Evolutionary conservation across 1,140 invertebrate species (phyloP).

Genomic region (Triops cancriformis): DNA sequence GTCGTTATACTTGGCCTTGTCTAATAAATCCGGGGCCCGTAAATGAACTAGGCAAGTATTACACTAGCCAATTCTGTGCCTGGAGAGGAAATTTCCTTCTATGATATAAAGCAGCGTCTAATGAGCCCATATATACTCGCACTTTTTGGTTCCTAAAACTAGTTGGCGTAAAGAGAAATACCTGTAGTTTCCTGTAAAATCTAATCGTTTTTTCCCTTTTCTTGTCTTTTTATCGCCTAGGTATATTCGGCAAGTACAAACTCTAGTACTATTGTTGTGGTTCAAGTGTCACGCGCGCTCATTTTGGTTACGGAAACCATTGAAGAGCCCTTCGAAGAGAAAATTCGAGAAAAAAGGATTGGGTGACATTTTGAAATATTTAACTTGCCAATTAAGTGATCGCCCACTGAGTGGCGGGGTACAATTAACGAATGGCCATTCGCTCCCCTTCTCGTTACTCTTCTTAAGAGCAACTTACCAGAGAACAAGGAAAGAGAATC

Average conservation of each 20-base stretch:
- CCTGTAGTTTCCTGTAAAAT: too few species aligned
- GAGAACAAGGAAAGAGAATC: too few species aligned
- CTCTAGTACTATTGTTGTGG: too few species aligned
- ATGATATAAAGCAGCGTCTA: not conserved
- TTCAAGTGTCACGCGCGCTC: too few species aligned
- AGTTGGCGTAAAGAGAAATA: too few species aligned
- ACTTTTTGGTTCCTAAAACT: too few species aligned
- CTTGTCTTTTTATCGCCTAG: too few species aligned
- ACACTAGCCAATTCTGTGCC: not conserved
- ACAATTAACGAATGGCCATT: not conserved
- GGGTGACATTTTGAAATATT: not conserved
- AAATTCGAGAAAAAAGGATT: not conserved
- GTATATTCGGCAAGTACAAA: too few species aligned
- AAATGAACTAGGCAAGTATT: slow-evolving; percentile 1
- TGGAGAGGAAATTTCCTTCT: not conserved
- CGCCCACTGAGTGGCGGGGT: not conserved
- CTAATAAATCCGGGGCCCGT: not conserved
- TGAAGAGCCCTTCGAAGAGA: not conserved
- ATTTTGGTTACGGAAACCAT: not conserved
- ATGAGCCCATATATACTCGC: not conserved
- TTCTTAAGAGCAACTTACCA: too few species aligned
- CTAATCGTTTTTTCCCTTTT: too few species aligned
- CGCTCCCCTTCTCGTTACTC: too few species aligned
- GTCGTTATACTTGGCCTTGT: not conserved
- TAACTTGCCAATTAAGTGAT: not conserved